Conservation (phyloP, 1,140 invertebrate species). For the Bombyx mandarina region DNA sequence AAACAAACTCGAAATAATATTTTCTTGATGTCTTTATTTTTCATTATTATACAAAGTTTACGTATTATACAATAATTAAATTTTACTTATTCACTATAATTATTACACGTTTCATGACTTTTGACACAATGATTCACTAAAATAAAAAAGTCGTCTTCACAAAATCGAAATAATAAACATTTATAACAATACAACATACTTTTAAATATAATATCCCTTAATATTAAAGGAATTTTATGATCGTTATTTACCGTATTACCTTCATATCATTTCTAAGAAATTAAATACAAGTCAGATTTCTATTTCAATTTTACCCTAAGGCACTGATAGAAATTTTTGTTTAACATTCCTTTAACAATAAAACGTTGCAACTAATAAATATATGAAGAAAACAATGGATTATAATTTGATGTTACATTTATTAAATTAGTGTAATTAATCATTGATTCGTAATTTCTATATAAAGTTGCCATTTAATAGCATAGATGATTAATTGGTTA, state of each 20-base stretch:
- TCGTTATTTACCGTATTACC: too few species aligned
- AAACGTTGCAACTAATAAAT: not conserved
- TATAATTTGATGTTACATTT: too few species aligned
- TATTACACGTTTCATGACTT: conserved; percentile 37
- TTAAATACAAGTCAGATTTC: conserved; percentile 41
- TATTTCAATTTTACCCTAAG: conserved; percentile 45
- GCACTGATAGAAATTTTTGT: conserved; percentile 48
- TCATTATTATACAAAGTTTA: conserved; percentile 60
- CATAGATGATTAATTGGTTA: too few species aligned
- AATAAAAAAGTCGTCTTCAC: conserved; percentile 18
- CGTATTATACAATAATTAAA: conserved; percentile 39
- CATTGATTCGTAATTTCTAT: too few species aligned
- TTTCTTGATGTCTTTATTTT: conserved; percentile 65
- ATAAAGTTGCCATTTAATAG: too few species aligned
- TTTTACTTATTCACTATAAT: conserved; percentile 27
- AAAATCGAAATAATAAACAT: conserved; percentile 11
- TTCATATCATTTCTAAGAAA: too few species aligned
- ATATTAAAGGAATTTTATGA: conserved; percentile 19
- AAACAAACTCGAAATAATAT: conserved; percentile 1
- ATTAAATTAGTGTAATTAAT: too few species aligned
- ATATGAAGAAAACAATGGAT: too few species aligned
- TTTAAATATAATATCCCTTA: conserved; percentile 21
- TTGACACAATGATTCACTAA: conserved; percentile 46
- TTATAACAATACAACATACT: conserved; percentile 17
- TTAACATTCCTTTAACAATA: not conserved